Evolutionary conservation across 2,888 invertebrate genomes (phyloP), one percentile per base, ranked within the genome.

Genomic region (Nudaria mundana): DNA sequence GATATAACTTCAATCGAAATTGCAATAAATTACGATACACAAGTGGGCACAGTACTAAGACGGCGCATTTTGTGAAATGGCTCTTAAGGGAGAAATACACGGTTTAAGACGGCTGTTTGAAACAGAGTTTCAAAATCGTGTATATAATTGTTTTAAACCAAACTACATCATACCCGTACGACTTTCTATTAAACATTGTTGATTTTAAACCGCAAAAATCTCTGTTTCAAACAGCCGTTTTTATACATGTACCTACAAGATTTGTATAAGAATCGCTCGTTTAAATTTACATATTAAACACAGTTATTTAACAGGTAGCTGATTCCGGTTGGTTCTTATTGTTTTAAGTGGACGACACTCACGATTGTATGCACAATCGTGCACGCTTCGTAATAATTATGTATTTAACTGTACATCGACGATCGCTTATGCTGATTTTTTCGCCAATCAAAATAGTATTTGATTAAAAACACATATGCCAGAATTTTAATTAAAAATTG

Each of bases 281-380:
- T 3, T 46, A 51, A 44, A 36, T 44, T 42, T 40, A 44, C n/a
- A n/a, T n/a, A n/a, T n/a, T n/a, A n/a, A n/a, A 49, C 41, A 32
- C 50, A 38, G 54, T 63, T 54, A 60, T 49, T 55, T 48, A 56
- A 48, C 51, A 47, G 42, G 48, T 52, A 49, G 48, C 49, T 39
- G 35, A 50, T 62, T 63, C 63, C 59, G 61, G 52, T 62, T 57
- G 55, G 52, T 54, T 44, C 47, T 57, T 56, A 56, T 51, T 42
- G 48, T 49, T 50, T 48, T 49, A 52, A 37, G 46, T 49, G 45
- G 44, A 48, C 45, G 45, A 52, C 40, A 37, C 24, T 41, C 48
- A 52, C 52, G 55, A 55, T 55, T 54, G 51, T 55, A 43, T 56
- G 56, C 52, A 50, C 46, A 42, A 41, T 38, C 28, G 50, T 56